Percentiles rank a stretch among this genome's conserved stretches.
Evolutionary conservation across 2,797 vertebrate genomes (phyloP).

Genomic region (Scolopax bukidnonensis): DNA sequence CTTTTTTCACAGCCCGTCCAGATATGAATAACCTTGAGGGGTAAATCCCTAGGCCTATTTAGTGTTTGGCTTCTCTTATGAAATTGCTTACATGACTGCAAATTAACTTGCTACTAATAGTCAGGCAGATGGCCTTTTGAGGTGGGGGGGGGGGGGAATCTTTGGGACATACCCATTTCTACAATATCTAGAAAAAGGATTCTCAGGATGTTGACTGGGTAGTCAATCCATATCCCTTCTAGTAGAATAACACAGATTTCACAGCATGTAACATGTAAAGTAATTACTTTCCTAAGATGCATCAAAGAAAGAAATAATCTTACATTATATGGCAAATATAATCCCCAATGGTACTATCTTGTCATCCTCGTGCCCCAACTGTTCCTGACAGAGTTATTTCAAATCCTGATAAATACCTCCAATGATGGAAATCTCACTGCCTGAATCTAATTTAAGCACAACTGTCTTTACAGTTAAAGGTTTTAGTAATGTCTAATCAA

Average conservation of each 20-base stretch:
- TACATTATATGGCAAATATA: not conserved
- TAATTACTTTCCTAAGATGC: not conserved
- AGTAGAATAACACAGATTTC: not conserved
- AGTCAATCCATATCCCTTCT: not conserved
- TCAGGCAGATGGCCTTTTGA: not conserved
- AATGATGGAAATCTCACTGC: not conserved
- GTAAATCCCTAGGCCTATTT: not conserved
- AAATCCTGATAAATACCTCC: not conserved
- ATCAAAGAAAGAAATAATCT: not conserved
- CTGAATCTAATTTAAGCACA: slow-evolving; percentile 16
- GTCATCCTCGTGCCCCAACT: not conserved
- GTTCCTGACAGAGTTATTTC: not conserved
- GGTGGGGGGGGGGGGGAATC: not conserved
- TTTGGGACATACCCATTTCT: not conserved
- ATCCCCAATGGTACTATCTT: not conserved
- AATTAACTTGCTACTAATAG: slow-evolving; percentile 13
- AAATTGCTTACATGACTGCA: not conserved
- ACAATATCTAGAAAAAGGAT: not conserved
- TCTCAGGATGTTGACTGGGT: not conserved
- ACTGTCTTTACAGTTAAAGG: slow-evolving; percentile 8
- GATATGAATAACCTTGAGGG: not conserved
- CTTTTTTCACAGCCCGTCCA: not conserved
- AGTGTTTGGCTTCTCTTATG: not conserved
- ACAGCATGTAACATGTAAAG: not conserved
- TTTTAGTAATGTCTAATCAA: slow-evolving; percentile 23